A percentile compares a stretch with the other conserved stretches of the same genome.
Conservation (phyloP, 2,113 vertebrate genomes). For the Sylvia atricapilla region DNA sequence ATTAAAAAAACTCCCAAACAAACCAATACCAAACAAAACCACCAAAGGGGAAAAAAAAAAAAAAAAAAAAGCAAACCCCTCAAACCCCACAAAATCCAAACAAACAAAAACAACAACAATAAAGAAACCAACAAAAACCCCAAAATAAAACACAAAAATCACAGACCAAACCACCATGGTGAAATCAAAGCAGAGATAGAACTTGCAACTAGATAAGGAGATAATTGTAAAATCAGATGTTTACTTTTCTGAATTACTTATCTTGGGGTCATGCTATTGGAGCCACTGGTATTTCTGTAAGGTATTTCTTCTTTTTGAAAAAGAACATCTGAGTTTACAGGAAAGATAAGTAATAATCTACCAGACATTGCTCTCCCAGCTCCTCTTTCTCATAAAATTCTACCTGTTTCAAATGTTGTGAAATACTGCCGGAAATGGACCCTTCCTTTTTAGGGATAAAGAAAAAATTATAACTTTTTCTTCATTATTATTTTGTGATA, state of each 20-base stretch:
- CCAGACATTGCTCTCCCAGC: neutral
- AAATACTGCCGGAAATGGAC: neutral
- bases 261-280: neutral
- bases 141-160: neutral
- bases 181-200: neutral
- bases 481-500: neutral
- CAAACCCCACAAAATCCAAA: neutral
- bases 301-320: neutral
- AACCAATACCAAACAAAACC: no score
- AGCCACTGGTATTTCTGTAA: neutral
- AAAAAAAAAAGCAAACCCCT: neutral
- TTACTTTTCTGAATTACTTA: neutral
- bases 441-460: neutral
- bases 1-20: neutral
- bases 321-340: neutral
- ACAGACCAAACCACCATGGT: fast-evolving
- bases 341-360: neutral
- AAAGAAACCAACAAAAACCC: neutral
- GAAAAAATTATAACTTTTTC: neutral
- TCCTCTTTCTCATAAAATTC: neutral
- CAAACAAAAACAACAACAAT: neutral
- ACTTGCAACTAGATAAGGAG: fast-evolving
- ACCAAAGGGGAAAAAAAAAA: neutral
- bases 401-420: neutral
- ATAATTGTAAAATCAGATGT: neutral